Evolutionary conservation across 2,113 vertebrate genomes (phyloP).

Genomic region (Aix galericulata): DNA sequence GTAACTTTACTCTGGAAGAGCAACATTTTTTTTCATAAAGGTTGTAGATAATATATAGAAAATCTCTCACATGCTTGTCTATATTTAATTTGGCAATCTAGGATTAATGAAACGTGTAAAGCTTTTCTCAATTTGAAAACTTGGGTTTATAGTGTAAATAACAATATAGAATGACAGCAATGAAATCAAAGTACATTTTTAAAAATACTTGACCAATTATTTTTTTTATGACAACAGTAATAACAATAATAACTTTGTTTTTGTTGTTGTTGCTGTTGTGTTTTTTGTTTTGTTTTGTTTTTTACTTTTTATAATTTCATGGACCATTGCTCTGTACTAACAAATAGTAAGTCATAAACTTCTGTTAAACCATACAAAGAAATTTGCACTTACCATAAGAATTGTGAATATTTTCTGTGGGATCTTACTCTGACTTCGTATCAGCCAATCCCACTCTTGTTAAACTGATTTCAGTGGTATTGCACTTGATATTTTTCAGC

Average conservation of each 20-base stretch:
- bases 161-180: background rate
- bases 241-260: background rate
- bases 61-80: background rate
- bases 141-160: background rate
- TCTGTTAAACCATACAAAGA: background rate
- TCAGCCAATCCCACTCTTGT: rapidly evolving
- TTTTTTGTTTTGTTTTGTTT: too few species aligned
- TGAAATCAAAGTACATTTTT: background rate
- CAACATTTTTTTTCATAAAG: background rate
- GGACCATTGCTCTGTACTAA: background rate
- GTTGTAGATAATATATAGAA: background rate
- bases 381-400: background rate
- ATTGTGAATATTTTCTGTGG: background rate
- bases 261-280: too few species aligned
- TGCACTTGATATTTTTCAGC: background rate
- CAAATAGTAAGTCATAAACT: background rate
- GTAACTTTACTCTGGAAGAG: background rate
- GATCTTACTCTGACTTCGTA: background rate
- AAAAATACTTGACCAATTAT: background rate
- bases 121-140: background rate
- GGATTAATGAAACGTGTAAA: background rate
- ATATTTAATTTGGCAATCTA: background rate
- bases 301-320: background rate
- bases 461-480: background rate
- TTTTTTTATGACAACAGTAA: background rate